Evolutionary conservation across 2,888 invertebrate genomes (phyloP).

Genomic region (Steinernema hermaphroditum): DNA sequence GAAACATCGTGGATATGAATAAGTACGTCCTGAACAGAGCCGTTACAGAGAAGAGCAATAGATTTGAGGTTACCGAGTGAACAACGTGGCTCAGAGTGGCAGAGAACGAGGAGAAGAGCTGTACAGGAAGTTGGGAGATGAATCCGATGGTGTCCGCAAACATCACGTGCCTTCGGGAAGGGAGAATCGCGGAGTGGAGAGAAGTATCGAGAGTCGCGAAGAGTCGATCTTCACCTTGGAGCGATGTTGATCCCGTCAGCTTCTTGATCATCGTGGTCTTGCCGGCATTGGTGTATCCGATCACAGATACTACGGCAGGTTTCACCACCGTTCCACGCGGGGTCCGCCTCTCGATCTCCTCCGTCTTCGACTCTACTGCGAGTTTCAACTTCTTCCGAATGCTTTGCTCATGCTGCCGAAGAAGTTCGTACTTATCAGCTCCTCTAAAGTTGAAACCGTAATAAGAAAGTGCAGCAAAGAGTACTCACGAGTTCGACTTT

Average conservation of each 20-base stretch:
- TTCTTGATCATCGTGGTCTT: slow-evolving; percentile 60
- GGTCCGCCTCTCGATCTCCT: slow-evolving; percentile 39
- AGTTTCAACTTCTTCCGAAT: slow-evolving; percentile 54
- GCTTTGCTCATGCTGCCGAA: slow-evolving; percentile 57
- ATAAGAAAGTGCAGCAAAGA: neutral
- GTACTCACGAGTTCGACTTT: slow-evolving; percentile 17
- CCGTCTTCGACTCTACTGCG: slow-evolving; percentile 41
- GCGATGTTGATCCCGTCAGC: slow-evolving; percentile 74
- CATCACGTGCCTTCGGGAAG: slow-evolving; percentile 73
- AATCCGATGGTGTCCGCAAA: slow-evolving; percentile 86
- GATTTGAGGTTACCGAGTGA: slow-evolving; percentile 71
- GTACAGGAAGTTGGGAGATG: slow-evolving; percentile 80
- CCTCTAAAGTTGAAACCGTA: slow-evolving; percentile 28
- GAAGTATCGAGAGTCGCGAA: slow-evolving; percentile 87
- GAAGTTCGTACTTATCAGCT: slow-evolving; percentile 48
- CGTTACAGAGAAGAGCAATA: neutral
- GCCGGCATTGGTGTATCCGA: slow-evolving; percentile 63
- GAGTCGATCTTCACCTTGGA: slow-evolving; percentile 77
- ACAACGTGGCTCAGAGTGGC: slow-evolving; percentile 82
- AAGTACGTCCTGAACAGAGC: slow-evolving; percentile 75
- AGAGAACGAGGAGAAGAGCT: slow-evolving; percentile 78
- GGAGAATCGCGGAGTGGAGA: slow-evolving; percentile 75
- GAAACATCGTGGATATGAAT: slow-evolving; percentile 80
- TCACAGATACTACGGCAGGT: slow-evolving; percentile 45
- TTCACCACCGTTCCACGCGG: slow-evolving; percentile 16